A percentile compares a stretch with the other conserved stretches of the same genome.
phyloP scores from a whole-genome alignment of 2,888 invertebrate species.

The Drosophila prolongata region DNA sequence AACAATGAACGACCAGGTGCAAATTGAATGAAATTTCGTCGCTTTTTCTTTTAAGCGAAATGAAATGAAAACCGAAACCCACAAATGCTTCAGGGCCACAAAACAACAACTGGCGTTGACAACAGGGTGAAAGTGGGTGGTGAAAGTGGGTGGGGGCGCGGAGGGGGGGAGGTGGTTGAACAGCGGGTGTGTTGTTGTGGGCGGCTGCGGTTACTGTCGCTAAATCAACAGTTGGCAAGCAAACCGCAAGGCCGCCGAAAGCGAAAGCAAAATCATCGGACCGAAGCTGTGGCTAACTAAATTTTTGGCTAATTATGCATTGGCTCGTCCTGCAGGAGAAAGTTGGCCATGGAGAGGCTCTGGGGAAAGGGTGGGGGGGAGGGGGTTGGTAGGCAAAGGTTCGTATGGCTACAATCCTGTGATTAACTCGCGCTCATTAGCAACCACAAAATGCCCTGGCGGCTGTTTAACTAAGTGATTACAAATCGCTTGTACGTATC shows the following conservation, averaged over 20 bases:
- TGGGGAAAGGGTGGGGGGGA: neutral
- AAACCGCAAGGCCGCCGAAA: constrained; percentile 48
- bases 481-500: constrained; percentile 7
- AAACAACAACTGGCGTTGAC: constrained; percentile 66
- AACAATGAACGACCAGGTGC: constrained; percentile 60
- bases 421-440: constrained; percentile 44
- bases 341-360: neutral
- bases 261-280: constrained; percentile 11
- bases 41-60: constrained; percentile 29
- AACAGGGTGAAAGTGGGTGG: constrained; percentile 37
- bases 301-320: constrained; percentile 44
- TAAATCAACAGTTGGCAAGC: constrained; percentile 76
- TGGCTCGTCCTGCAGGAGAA: constrained; percentile 6
- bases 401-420: constrained; percentile 8
- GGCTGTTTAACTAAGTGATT: constrained; percentile 13
- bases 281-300: constrained; percentile 29
- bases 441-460: constrained; percentile 7
- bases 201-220: constrained; percentile 39
- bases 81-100: constrained; percentile 54
- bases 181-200: constrained; percentile 14
- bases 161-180: neutral
- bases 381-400: neutral
- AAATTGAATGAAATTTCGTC: constrained; percentile 77
- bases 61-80: constrained; percentile 56
- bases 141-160: neutral